Evolutionary conservation across 2,113 vertebrate species (phyloP), one percentile per base, ranked within the genome.

Genomic region (Pseudopodoces humilis): DNA sequence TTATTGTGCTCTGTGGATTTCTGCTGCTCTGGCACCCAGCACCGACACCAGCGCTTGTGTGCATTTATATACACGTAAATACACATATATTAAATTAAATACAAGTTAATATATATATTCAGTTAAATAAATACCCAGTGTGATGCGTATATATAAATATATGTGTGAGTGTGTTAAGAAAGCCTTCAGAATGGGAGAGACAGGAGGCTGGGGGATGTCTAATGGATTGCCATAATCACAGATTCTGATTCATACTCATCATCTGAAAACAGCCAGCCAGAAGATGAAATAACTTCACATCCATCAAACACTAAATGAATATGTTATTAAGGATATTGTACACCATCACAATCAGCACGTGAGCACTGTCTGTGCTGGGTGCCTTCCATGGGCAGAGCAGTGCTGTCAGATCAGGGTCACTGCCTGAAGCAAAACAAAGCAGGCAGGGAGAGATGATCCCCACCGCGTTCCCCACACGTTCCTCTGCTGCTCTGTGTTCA

Each of bases 241-340:
- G 86, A 74, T 88, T 83, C 68, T 70, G 68, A 81, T 83, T 95
- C 85, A 21, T 18, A 30, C 68, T 76, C 88, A 59, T 74, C 39
- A 15, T 37, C 80, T 77, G 80, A 37, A 88, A 83, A 78, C 83
- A 94, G 58, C 35, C 69, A 88, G 68, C 39, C 69, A 81, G 72
- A 46, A 94, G 86, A 86, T 74, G 79, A 63, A 94, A 92, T 59
- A 70, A 83, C 68, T 96, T 77, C 50, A n/a, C 88, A 92, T 93
- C 94, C 74, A 47, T 90, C 76, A 83, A 65, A 35, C 72, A 50
- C 63, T 8, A 88, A 92, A 86, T 47, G 75, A 90, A 67, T 80
- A 31, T 67, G 71, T 79, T 92, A 83, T 92, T 93, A 76, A 37
- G 76, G 83, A 58, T 33, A 62, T 72, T 68, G 67, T 70, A 80